These are phyloP conservation scores for Mormyrops attenuatus DNA, from an alignment of 2,797 vertebrate genomes.

Conservation along the genomic window DNA sequence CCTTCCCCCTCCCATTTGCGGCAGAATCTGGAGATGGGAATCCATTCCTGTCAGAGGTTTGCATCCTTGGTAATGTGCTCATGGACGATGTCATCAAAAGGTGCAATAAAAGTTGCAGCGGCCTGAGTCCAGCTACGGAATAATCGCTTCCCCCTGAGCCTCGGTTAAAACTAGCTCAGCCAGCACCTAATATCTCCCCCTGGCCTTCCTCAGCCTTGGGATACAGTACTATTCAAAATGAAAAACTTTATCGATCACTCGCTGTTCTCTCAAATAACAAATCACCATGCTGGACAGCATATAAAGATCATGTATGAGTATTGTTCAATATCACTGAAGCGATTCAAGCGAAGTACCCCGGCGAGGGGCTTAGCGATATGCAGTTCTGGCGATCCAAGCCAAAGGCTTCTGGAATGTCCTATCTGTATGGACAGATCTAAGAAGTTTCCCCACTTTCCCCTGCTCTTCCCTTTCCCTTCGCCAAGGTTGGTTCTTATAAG, in stretches of 20 bases:
- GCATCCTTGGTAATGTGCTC: slow-evolving; percentile 3
- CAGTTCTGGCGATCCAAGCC: neutral
- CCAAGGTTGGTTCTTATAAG: neutral
- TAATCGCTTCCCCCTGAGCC: neutral
- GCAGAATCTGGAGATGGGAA: neutral
- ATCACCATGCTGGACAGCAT: neutral
- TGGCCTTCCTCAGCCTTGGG: neutral
- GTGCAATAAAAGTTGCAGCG: neutral
- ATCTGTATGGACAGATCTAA: neutral
- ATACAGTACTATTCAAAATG: neutral
- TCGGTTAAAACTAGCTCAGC: neutral
- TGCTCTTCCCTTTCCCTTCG: neutral
- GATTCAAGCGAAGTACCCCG: neutral
- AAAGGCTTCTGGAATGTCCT: neutral
- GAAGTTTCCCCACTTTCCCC: neutral
- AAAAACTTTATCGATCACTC: neutral
- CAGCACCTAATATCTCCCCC: neutral
- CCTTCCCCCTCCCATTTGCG: neutral
- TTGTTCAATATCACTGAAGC: neutral
- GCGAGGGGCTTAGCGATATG: neutral
- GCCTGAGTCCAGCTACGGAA: neutral
- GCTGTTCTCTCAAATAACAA: neutral
- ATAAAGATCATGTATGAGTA: slow-evolving; percentile 5
- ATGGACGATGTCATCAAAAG: neutral
- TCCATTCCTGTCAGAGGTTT: neutral